A percentile compares a stretch with the other conserved stretches of the same genome.
Evolutionary conservation across 2,888 invertebrate species (phyloP).

Genomic region (Oligia strigilis): DNA sequence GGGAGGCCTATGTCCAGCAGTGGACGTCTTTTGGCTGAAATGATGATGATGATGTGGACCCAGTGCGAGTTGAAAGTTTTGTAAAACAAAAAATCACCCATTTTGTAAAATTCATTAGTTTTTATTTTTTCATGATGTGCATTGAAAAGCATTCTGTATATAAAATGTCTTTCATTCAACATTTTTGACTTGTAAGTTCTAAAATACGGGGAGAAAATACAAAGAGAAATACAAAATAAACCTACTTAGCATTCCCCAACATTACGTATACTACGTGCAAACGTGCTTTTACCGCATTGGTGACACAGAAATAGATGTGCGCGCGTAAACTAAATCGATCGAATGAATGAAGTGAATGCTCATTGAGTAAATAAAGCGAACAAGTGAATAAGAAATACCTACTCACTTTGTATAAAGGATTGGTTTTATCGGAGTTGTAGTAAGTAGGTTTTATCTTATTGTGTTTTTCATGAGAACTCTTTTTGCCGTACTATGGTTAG

Average conservation of each 20-base stretch:
- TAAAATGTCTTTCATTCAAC: background rate
- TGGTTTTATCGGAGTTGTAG: background rate
- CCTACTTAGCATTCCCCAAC: background rate
- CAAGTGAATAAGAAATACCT: slow-evolving; percentile 2
- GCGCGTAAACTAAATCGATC: slow-evolving; percentile 35
- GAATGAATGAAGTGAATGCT: slow-evolving; percentile 26
- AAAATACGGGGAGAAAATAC: background rate
- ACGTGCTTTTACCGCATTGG: slow-evolving; percentile 10
- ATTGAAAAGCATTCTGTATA: background rate
- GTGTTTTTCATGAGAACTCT: background rate
- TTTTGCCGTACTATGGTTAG: no score
- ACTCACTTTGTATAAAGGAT: background rate
- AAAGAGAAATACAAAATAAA: background rate
- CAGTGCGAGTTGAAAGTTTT: background rate
- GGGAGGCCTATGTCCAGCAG: no score
- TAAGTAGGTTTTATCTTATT: background rate
- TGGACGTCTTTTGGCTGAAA: no score
- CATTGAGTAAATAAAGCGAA: slow-evolving; percentile 20
- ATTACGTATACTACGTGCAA: background rate
- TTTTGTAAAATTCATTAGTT: background rate
- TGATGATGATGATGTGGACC: no score
- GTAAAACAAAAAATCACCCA: background rate
- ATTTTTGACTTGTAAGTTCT: background rate
- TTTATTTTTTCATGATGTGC: background rate
- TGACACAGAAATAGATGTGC: slow-evolving; percentile 38